Evolutionary conservation across 2,113 vertebrate genomes (phyloP), one percentile per base, ranked within the genome.

Genomic region (Leptodactylus fuscus): DNA sequence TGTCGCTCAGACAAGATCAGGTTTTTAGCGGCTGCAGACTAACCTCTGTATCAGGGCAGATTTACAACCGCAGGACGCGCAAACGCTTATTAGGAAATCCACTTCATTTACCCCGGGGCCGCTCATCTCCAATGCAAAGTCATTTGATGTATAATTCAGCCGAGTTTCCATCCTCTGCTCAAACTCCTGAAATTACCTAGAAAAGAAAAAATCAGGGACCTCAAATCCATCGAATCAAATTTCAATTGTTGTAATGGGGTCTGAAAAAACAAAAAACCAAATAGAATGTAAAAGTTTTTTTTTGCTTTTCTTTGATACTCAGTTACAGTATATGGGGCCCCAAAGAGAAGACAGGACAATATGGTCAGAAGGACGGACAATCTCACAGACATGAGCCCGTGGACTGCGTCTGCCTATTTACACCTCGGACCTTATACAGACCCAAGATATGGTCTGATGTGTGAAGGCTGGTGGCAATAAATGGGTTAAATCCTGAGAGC

Each of bases 11-110:
- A 90, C 82, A n/a, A 74, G 89, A 92, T 93, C 91, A 87, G 82
- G 91, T 92, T 92, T 88, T 58, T 81, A 90, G 89, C 91, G 90
- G 91, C 90, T 94, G 90, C 34, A 41, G 88, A 85, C 92, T 87
- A 85, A 80, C 62, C 62, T 81, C 84, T 85, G 71, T 46, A 70
- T 70, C 60, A 55, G 69, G 32, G n/a, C 16, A 41, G 8, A 44
- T 85, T 70, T 70, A 85, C 62, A 44, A 77, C 71, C 11, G 36
- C 48, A 44, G 60, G 48, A n/a, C 22, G 44, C 10, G 24, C 48
- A 46, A 67, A 46, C 41, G n/a, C 62, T n/a, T 22, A 11, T 55
- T 65, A 48, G 38, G 77, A 69, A 85, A 85, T 67, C 41, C 58
- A 67, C 73, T 62, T 84, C 3, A 24, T 84, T 84, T 77, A 24